A percentile compares a stretch with the other conserved stretches of the same genome.
Evolutionary conservation across 2,113 vertebrate genomes (phyloP).

Genomic region (Tetrao urogallus): DNA sequence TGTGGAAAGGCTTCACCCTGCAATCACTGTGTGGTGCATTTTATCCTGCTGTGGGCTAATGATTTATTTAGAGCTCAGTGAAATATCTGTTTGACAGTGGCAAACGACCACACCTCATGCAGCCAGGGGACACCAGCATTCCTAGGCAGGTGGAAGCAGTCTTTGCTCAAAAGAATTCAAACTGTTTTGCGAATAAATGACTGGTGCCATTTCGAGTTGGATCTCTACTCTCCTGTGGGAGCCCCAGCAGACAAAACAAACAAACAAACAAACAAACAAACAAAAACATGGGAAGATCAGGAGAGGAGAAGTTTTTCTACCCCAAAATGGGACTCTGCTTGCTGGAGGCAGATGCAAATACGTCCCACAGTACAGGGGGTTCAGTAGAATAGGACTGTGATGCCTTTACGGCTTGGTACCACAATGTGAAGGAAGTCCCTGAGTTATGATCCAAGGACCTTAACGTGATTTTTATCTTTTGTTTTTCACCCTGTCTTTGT

Average conservation of each 20-base stretch:
- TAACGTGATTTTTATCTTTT: background rate
- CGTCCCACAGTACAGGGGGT: background rate
- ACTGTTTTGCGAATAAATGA: background rate
- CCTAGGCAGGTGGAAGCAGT: background rate
- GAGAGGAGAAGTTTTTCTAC: background rate
- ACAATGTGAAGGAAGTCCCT: background rate
- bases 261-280: background rate
- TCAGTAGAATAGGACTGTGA: background rate
- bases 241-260: background rate
- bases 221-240: background rate
- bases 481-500: background rate
- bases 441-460: background rate
- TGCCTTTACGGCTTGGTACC: background rate
- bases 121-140: background rate
- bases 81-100: constrained; percentile 4
- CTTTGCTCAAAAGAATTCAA: background rate
- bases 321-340: background rate
- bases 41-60: background rate
- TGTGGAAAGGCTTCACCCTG: background rate
- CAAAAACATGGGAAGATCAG: background rate
- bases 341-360: background rate
- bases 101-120: background rate
- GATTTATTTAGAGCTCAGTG: constrained; percentile 9
- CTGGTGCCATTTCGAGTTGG: background rate
- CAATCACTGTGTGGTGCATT: background rate